phyloP scores from a whole-genome alignment of 2,113 vertebrate genomes.

The Ceyx margarethae region DNA sequence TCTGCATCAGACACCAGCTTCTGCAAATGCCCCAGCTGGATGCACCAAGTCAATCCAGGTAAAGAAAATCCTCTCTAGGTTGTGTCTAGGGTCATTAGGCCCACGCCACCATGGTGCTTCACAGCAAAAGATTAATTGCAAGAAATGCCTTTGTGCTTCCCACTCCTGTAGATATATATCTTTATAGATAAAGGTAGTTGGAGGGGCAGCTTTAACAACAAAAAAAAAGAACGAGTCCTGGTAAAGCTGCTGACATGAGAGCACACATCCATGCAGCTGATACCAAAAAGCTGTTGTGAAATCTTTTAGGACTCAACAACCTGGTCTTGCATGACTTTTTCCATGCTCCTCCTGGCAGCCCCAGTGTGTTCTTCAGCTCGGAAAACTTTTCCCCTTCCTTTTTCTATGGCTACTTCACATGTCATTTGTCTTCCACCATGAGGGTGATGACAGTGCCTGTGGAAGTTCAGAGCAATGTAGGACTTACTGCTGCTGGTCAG shows the following conservation, averaged over 20 bases:
- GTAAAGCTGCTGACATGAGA: neutral
- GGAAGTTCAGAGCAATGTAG: neutral
- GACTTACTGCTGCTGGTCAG: neutral
- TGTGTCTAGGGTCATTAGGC: neutral
- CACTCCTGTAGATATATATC: neutral
- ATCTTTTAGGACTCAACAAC: neutral
- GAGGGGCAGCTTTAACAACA: neutral
- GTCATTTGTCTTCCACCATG: neutral
- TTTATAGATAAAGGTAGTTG: neutral
- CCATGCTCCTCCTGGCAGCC: neutral
- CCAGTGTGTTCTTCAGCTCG: neutral
- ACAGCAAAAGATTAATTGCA: neutral
- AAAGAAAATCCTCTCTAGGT: neutral
- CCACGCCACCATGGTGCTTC: neutral
- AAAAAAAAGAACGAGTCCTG: neutral
- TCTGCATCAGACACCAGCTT: neutral
- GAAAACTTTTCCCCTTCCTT: neutral
- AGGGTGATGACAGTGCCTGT: neutral
- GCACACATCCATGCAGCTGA: neutral
- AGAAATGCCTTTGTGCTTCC: neutral
- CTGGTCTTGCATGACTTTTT: neutral
- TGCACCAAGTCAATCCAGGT: neutral
- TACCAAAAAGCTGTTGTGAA: neutral
- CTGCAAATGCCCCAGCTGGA: neutral
- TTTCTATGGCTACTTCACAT: neutral